Conservation (phyloP, 1,140 invertebrate species). For the Drosophila gunungcola region DNA sequence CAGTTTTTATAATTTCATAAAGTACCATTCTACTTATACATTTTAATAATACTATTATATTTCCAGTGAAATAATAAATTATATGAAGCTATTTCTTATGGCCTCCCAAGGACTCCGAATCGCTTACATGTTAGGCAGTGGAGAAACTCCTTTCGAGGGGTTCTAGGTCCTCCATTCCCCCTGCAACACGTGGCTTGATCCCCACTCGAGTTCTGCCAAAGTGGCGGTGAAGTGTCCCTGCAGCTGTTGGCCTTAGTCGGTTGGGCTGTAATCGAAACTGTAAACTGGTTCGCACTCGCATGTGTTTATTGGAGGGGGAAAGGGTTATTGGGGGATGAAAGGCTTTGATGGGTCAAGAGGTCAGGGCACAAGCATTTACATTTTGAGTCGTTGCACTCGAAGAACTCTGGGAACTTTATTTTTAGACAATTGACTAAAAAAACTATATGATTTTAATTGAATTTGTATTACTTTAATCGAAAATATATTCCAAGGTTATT, state of each 20-base stretch:
- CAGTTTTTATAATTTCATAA: too few relatives aligned
- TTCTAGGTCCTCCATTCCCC: not conserved
- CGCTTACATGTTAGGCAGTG: too few relatives aligned
- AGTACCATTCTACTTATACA: too few relatives aligned
- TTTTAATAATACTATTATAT: too few relatives aligned
- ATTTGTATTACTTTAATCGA: too few relatives aligned
- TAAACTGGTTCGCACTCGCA: constrained; percentile 31
- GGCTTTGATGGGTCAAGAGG: constrained; percentile 12
- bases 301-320: constrained; percentile 3
- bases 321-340: not conserved
- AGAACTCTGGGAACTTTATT: not conserved
- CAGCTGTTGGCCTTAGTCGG: constrained; percentile 28
- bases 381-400: constrained; percentile 30
- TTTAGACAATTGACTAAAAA: not conserved
- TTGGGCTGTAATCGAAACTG: constrained; percentile 41
- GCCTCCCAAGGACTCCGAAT: too few relatives aligned
- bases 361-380: constrained; percentile 36
- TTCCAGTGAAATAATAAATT: too few relatives aligned
- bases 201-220: constrained; percentile 11
- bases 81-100: too few relatives aligned
- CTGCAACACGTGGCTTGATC: not conserved
- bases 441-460: too few relatives aligned
- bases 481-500: too few relatives aligned
- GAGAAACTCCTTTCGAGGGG: not conserved
- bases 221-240: constrained; percentile 21